Evolutionary conservation across 2,797 vertebrate genomes (phyloP), one percentile per base, ranked within the genome.

Genomic region (Chloroceryle inda): DNA sequence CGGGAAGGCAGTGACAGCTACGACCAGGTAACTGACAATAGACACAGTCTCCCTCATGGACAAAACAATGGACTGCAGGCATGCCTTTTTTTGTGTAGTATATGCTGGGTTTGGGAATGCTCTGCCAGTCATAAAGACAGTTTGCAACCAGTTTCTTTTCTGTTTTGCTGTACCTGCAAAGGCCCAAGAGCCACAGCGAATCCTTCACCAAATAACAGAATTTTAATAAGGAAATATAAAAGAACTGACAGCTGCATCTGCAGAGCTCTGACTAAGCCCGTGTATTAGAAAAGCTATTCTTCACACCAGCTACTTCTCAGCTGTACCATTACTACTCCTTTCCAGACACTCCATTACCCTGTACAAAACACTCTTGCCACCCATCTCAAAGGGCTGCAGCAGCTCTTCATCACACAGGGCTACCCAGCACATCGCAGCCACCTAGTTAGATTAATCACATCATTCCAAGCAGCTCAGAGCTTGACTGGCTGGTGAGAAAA

Each of bases 381-480:
- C 64, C 35, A 75, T 91, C 91, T 94, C 96, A 91, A 66, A 94
- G 92, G 81, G 77, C 72, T 89, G 81, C 84, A 85, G 86, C 45
- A 91, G 64, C 72, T 88, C 72, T 88, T 77, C 78, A 91, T 91
- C 91, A 96, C 1, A 1, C 49, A 85, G 69, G 56, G 93, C 83
- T 92, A 92, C 31, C 81, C 72, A 85, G 38, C 35, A 33, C 24
- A 72, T 33, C 83, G 84, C 92, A 93, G 93, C 52, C 42, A 73
- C 66, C 83, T 59, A 29, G 33, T 61, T 55, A 94, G 45, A 85
- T 88, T 89, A 92, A 49, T 72, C 71, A 53, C 81, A 86, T 20
- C 5, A 85, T 61, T 91, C 78, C 49, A 85, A 4, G 5, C 59
- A 77, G 67, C 59, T 84, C 80, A 87, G 69, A 93, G 63, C 35